Conservation (phyloP, 2,888 invertebrate species). For the Diaperis boleti region DNA sequence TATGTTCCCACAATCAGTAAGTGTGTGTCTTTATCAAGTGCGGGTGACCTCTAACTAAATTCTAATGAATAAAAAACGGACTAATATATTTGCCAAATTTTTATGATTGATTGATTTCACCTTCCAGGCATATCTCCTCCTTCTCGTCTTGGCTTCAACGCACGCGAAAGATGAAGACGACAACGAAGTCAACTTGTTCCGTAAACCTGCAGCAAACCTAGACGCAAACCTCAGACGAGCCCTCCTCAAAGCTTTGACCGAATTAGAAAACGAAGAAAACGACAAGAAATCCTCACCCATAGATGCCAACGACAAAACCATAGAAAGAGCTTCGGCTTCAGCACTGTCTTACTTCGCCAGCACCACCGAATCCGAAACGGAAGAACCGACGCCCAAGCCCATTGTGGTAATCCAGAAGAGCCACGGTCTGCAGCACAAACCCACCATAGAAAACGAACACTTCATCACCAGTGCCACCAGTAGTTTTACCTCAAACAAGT, state of each 20-base stretch:
- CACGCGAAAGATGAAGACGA: slow-evolving; percentile 60
- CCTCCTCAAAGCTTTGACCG: slow-evolving; percentile 80
- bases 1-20: no score
- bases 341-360: slow-evolving; percentile 72
- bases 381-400: slow-evolving; percentile 47
- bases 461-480: slow-evolving; percentile 59
- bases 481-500: slow-evolving; percentile 50
- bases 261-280: slow-evolving; percentile 77
- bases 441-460: slow-evolving; percentile 58
- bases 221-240: slow-evolving; percentile 83
- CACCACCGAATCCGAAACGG: slow-evolving; percentile 52
- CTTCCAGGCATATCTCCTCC: slow-evolving; percentile 41
- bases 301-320: slow-evolving; percentile 62
- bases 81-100: no score
- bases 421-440: slow-evolving; percentile 55
- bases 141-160: slow-evolving; percentile 29
- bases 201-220: slow-evolving; percentile 71
- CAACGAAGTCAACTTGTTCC: slow-evolving; percentile 58
- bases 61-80: no score
- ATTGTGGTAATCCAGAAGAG: slow-evolving; percentile 60
- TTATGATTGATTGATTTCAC: no score
- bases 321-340: slow-evolving; percentile 68
- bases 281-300: slow-evolving; percentile 46
- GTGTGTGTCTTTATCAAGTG: no score
- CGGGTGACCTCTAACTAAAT: no score